A percentile compares a stretch with the other conserved stretches of the same genome.
Evolutionary conservation across 2,888 invertebrate species (phyloP).

Genomic region (Brachypalpus laphriformis): DNA sequence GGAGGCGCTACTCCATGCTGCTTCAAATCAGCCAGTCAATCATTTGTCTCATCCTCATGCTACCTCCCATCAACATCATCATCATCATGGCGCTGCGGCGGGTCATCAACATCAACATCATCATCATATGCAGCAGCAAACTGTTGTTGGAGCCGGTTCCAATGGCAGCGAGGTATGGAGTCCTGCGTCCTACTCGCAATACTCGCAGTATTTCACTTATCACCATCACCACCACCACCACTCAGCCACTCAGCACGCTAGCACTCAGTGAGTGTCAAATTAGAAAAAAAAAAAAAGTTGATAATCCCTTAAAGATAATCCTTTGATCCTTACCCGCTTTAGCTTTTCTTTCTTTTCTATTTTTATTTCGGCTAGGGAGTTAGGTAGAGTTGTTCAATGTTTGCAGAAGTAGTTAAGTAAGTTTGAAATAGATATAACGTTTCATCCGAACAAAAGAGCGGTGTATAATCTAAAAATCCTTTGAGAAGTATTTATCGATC

Average conservation of each 20-base stretch:
- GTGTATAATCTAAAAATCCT: too few relatives aligned
- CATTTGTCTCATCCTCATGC: slow-evolving; percentile 74
- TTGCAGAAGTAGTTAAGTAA: background rate
- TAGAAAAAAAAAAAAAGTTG: slow-evolving; percentile 68
- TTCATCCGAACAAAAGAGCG: background rate
- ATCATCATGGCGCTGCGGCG: slow-evolving; percentile 56
- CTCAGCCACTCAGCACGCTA: slow-evolving; percentile 82
- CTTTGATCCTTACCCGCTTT: slow-evolving; percentile 52
- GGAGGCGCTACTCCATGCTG: slow-evolving; percentile 73
- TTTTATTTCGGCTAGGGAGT: too few relatives aligned
- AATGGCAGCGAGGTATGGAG: slow-evolving; percentile 86
- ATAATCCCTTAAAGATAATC: slow-evolving; percentile 29
- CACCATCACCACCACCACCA: slow-evolving; percentile 83
- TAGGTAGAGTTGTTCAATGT: background rate
- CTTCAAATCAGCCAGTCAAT: slow-evolving; percentile 74
- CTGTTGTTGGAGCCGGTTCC: slow-evolving; percentile 81
- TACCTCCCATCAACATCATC: slow-evolving; percentile 78
- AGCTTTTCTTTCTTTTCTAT: slow-evolving; percentile 33
- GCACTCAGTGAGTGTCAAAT: slow-evolving; percentile 85
- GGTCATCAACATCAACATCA: slow-evolving; percentile 73
- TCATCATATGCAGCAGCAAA: slow-evolving; percentile 79
- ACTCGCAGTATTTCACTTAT: slow-evolving; percentile 87
- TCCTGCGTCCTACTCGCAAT: slow-evolving; percentile 84
- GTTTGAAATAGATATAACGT: background rate
- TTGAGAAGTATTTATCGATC: too few relatives aligned